Evolutionary conservation across 64 coral and sea anemone genomes (phyloP).

Genomic region (Acropora yongei): DNA sequence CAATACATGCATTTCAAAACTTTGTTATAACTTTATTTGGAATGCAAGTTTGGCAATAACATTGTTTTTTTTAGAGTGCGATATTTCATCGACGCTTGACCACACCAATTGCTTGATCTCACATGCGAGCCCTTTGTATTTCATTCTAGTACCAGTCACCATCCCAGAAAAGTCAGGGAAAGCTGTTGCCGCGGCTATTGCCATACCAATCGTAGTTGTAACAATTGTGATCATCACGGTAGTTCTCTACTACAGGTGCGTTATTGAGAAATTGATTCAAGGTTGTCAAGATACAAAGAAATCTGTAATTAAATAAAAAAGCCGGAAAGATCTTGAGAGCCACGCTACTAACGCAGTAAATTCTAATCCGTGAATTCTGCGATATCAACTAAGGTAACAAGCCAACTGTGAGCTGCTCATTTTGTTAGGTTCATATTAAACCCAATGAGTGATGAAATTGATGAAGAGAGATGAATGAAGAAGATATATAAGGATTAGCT

Average conservation of each 20-base stretch:
- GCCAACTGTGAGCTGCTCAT: neutral
- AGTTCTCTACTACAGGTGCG: constrained; percentile 6
- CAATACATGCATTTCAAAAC: neutral
- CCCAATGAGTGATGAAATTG: neutral
- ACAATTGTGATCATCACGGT: neutral
- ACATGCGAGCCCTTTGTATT: neutral
- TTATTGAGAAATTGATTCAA: neutral
- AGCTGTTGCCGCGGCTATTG: neutral
- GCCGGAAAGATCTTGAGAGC: neutral
- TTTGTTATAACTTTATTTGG: neutral
- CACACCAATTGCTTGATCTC: neutral
- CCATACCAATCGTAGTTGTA: neutral
- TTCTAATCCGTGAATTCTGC: neutral
- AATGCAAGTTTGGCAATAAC: neutral
- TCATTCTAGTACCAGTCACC: neutral
- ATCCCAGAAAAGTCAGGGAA: neutral
- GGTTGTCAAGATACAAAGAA: neutral
- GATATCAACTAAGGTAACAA: neutral
- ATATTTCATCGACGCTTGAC: neutral
- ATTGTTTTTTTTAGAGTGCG: neutral
- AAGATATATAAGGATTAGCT: neutral
- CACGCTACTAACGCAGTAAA: neutral
- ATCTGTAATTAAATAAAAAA: neutral
- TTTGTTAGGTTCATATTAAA: neutral
- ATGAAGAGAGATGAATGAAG: neutral